phyloP scores from a whole-genome alignment of 2,888 invertebrate species.

The Myopa testacea region DNA sequence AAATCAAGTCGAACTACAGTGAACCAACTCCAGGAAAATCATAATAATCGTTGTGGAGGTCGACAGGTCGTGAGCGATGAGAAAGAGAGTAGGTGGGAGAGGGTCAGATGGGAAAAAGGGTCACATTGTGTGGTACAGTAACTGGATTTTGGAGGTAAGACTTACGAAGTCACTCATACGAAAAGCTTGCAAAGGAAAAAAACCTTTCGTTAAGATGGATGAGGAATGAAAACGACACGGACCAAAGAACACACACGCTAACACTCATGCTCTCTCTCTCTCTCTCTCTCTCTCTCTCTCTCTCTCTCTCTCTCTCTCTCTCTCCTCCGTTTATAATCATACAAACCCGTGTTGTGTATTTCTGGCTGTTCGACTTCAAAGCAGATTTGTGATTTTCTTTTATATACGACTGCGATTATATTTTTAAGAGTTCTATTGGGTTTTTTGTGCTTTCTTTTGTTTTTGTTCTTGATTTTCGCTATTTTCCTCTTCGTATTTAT shows the following conservation, averaged over 20 bases:
- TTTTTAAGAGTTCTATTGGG: no score
- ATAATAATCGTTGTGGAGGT: background rate
- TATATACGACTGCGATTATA: background rate
- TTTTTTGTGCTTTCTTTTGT: background rate
- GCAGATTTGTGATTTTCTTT: conserved; percentile 50
- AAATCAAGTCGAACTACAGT: conserved; percentile 18
- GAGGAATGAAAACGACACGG: conserved; percentile 35
- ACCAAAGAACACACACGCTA: background rate
- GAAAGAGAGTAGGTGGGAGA: background rate
- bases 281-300: background rate
- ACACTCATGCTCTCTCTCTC: background rate
- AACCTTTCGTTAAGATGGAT: conserved; percentile 27
- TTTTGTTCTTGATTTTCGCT: conserved; percentile 10
- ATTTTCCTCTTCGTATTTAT: background rate
- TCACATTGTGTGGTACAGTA: no score
- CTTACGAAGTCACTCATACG: background rate
- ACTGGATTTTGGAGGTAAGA: background rate
- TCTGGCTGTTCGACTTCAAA: conserved; percentile 33
- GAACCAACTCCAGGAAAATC: background rate
- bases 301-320: background rate
- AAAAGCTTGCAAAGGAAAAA: background rate
- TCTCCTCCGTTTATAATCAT: no score
- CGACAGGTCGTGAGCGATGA: background rate
- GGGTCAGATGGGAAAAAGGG: background rate
- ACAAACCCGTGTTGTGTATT: no score